phyloP scores from a whole-genome alignment of 2,797 vertebrate genomes.

The Perodicticus potto region DNA sequence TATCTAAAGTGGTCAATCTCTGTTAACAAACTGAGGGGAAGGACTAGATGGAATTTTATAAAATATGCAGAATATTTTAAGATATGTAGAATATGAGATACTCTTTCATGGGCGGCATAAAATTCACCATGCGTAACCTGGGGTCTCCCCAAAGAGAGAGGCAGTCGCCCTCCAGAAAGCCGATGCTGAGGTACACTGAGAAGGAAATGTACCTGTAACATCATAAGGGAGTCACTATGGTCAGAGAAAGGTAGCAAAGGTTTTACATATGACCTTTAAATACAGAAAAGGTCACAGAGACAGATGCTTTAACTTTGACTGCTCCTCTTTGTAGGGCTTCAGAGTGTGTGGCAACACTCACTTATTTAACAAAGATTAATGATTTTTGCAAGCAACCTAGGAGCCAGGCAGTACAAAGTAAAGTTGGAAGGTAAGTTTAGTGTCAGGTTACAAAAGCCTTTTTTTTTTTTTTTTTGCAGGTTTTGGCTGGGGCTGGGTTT shows the following conservation, averaged over 20 bases:
- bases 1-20: background rate
- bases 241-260: background rate
- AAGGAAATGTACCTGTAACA: background rate
- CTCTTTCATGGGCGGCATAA: background rate
- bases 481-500: too few relatives aligned
- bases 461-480: too few relatives aligned
- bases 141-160: background rate
- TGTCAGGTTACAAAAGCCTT: constrained; percentile 12
- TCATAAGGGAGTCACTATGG: background rate
- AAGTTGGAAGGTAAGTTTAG: constrained; percentile 10
- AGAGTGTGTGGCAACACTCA: background rate
- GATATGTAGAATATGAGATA: background rate
- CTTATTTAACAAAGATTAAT: constrained; percentile 31
- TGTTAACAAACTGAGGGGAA: background rate
- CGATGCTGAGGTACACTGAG: background rate
- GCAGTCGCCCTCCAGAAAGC: background rate
- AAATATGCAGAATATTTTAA: background rate
- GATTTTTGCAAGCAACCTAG: constrained; percentile 30
- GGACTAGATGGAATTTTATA: background rate
- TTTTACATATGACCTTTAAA: background rate
- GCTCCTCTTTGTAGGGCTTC: background rate
- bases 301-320: background rate
- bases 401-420: constrained; percentile 16
- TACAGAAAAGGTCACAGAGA: background rate
- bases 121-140: background rate